phyloP scores from a whole-genome alignment of 2,113 vertebrate genomes.

The Origma solitaria region DNA sequence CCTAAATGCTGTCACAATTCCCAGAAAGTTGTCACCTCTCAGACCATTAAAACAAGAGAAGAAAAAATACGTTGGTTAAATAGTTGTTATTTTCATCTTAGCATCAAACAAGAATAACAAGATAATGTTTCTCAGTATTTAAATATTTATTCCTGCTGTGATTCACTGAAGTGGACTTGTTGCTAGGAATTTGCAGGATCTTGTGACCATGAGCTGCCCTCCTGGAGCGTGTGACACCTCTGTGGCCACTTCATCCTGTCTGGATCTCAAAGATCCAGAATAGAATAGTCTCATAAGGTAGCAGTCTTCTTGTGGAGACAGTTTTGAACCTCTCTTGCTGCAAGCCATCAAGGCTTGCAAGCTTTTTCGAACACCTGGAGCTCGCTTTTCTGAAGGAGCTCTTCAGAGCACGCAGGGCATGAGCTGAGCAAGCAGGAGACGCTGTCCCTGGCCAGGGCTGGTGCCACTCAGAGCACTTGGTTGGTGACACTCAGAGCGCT shows the following conservation, averaged over 20 bases:
- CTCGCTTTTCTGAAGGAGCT: background rate
- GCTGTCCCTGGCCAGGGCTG: too few relatives aligned
- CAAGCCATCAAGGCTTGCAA: too few relatives aligned
- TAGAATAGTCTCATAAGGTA: background rate
- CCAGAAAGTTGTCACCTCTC: background rate
- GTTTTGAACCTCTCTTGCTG: background rate
- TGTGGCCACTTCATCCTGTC: background rate
- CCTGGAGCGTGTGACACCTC: background rate
- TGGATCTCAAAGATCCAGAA: background rate
- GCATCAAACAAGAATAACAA: background rate
- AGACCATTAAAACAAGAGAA: background rate
- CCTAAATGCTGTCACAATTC: background rate
- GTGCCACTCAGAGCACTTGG: background rate
- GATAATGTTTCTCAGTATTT: background rate
- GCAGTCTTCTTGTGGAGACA: background rate
- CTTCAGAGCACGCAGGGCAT: rapidly evolving
- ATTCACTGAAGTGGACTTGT: background rate
- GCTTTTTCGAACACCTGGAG: too few relatives aligned
- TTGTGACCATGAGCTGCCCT: background rate
- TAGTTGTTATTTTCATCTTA: background rate
- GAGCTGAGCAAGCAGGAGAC: background rate
- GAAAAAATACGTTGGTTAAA: background rate
- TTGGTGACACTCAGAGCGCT: background rate
- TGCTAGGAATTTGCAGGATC: background rate
- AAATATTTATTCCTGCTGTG: background rate